Percentiles rank a stretch among this genome's conserved stretches.
These are phyloP conservation scores for Apus apus DNA, from an alignment of 2,113 vertebrate species.

Conservation along the genomic window DNA sequence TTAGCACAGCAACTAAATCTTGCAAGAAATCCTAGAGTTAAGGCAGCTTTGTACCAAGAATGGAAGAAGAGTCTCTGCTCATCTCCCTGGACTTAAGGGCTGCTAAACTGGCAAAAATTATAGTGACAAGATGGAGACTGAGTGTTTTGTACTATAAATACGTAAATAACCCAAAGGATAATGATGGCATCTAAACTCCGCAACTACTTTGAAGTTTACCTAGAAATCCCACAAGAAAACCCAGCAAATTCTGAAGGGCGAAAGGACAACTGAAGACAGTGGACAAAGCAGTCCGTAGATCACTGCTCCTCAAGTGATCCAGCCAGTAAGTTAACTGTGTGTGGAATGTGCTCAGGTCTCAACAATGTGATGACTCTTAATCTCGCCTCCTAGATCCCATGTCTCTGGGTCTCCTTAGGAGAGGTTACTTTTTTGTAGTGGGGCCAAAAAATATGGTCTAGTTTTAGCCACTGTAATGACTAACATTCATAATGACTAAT, in stretches of 20 bases:
- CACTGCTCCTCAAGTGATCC: neutral
- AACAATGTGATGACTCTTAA: neutral
- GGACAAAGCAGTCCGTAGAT: neutral
- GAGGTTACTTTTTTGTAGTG: neutral
- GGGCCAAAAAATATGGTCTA: neutral
- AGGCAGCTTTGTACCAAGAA: neutral
- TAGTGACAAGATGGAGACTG: neutral
- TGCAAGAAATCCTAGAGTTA: neutral
- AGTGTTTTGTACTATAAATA: neutral
- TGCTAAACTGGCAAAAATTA: neutral
- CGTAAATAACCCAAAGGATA: neutral
- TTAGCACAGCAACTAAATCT: neutral
- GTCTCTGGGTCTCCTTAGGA: neutral
- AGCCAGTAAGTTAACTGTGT: neutral
- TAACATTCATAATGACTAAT: slow-evolving; percentile 24
- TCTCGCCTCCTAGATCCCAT: neutral
- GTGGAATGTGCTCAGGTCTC: neutral
- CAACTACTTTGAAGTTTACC: neutral
- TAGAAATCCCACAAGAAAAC: neutral
- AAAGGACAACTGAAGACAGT: neutral
- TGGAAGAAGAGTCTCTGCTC: neutral
- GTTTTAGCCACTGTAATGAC: slow-evolving; percentile 25
- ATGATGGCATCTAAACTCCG: neutral
- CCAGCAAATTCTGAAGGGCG: neutral
- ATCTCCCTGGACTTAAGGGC: neutral